Evolutionary conservation across 2,888 invertebrate genomes (phyloP).

Genomic region (Branchipolynoe longqiensis): DNA sequence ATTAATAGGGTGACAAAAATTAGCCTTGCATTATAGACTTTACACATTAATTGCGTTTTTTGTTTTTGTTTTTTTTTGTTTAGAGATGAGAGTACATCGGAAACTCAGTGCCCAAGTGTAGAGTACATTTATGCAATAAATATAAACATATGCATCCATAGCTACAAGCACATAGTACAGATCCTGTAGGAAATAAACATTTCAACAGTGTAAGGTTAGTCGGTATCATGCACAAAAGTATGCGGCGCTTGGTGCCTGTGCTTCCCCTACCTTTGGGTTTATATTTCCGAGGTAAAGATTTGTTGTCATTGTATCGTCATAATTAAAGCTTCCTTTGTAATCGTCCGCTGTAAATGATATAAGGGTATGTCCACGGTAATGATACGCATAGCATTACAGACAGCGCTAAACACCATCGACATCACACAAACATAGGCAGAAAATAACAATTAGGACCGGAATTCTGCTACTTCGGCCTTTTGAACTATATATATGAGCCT

Average conservation of each 20-base stretch:
- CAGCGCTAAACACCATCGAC: background rate
- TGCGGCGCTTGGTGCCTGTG: background rate
- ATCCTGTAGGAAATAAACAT: conserved; percentile 34
- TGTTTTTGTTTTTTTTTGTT: too few relatives aligned
- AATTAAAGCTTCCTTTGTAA: conserved; percentile 66
- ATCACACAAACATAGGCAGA: background rate
- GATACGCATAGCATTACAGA: background rate
- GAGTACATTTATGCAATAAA: too few relatives aligned
- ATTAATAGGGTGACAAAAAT: too few relatives aligned
- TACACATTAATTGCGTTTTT: too few relatives aligned
- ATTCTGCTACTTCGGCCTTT: too few relatives aligned
- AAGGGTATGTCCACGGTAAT: background rate
- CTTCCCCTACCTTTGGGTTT: conserved; percentile 91
- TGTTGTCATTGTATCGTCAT: conserved; percentile 97
- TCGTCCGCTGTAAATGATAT: conserved; percentile 64
- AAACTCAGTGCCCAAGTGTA: too few relatives aligned
- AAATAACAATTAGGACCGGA: too few relatives aligned
- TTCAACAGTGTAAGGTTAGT: conserved; percentile 27
- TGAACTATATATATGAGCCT: too few relatives aligned
- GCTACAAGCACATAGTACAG: background rate
- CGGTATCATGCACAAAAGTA: conserved; percentile 39
- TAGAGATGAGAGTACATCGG: too few relatives aligned
- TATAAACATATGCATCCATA: too few relatives aligned
- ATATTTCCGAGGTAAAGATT: conserved; percentile 98
- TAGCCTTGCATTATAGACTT: too few relatives aligned